Conservation (phyloP, 2,113 vertebrate species). For the Sorex araneus region DNA sequence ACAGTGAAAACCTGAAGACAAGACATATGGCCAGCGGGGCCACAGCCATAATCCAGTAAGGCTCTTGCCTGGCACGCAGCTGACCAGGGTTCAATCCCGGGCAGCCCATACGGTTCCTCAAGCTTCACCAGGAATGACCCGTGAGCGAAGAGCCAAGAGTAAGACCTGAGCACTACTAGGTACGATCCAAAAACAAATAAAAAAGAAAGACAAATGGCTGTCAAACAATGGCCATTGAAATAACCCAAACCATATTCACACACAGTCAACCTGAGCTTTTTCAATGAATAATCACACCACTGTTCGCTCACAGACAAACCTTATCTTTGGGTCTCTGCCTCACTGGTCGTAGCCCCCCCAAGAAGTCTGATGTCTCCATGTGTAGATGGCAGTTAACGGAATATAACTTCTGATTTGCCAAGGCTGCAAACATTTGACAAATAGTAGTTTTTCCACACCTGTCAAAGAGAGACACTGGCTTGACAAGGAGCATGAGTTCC, state of each 20-base stretch:
- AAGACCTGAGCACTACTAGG: no score
- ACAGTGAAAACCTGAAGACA: not conserved
- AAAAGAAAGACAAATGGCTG: not conserved
- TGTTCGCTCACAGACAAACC: constrained; percentile 84
- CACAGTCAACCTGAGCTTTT: not conserved
- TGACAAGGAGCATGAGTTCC: not conserved
- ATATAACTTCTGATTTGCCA: constrained; percentile 92
- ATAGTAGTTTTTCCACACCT: constrained; percentile 99
- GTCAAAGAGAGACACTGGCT: constrained; percentile 43
- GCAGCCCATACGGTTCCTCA: no score
- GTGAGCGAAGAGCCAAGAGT: no score
- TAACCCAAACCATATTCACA: not conserved
- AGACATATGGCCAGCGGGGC: not conserved
- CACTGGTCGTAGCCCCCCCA: constrained; percentile 95
- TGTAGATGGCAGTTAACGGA: constrained; percentile 97
- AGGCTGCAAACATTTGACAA: constrained; percentile 96
- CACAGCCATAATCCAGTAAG: no score
- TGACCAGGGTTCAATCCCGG: no score
- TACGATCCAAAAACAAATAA: not conserved
- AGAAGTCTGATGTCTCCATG: constrained; percentile 98
- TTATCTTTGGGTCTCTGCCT: constrained; percentile 90
- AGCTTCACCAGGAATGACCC: no score
- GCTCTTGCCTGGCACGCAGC: no score
- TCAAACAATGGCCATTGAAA: not conserved
- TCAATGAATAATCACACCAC: not conserved